Evolutionary conservation across 2,888 invertebrate genomes (phyloP), one percentile per base, ranked within the genome.

Genomic region (Drosophila mercatorum): DNA sequence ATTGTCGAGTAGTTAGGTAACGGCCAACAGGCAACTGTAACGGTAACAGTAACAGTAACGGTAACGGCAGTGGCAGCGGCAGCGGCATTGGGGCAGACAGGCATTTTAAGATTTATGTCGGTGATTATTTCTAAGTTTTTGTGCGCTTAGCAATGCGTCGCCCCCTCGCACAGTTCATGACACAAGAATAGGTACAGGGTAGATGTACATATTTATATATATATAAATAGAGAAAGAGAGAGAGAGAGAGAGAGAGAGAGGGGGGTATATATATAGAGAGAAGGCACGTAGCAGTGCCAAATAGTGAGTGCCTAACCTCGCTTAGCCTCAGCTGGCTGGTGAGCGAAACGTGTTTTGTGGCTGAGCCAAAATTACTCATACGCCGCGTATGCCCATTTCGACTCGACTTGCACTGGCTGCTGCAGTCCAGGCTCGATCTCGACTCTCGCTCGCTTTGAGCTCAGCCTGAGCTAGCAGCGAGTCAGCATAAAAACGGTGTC

Each of bases 81-180:
- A 43, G 47, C 7, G 43, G 36, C 44, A 36, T 14, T 5, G 28
- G 47, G 59, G 38, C 47, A 47, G 40, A 31, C 43, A 53, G 75
- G 66, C 75, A 90, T 91, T 91, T 90, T 89, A 90, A 91, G 91
- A 91, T 91, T 91, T 91, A 91, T 91, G 91, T 91, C 85, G 91
- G 91, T 91, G 91, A 91, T 91, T 91, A 91, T 91, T 91, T 91
- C 92, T 91, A 91, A 91, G 91, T 91, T 91, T 91, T 91, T 86
- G 90, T 88, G 75, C 88, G 88, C 84, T 82, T 82, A 81, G 82
- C 81, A 81, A 87, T 87, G 84, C 63, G 81, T 77, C 58, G 36
- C 26, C 53, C 26, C 31, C 31, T 34, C 31, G 31, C 31, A 34
- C 31, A 51, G 31, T 11, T 34, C 51, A 12, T 36, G 17, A 4